phyloP scores from a whole-genome alignment of 2,797 vertebrate genomes.

The Spinibarbus caldwelli region DNA sequence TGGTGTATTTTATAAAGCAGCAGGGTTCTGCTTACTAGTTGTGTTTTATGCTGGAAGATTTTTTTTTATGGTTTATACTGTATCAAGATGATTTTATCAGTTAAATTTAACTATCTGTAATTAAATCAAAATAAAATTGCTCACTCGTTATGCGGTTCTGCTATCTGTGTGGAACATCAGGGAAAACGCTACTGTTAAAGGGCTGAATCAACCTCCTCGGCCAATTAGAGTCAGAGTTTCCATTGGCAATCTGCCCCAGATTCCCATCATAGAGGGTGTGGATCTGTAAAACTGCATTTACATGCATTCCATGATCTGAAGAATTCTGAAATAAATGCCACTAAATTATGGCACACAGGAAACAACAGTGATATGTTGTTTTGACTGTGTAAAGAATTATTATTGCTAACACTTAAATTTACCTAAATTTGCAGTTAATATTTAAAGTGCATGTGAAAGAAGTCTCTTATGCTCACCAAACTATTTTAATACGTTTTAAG shows the following conservation, averaged over 20 bases:
- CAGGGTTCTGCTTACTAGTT: slow-evolving; percentile 52
- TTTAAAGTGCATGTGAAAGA: background rate
- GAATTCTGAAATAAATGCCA: slow-evolving; percentile 13
- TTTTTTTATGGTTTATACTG: background rate
- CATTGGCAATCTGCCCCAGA: slow-evolving; percentile 21
- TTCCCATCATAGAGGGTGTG: slow-evolving; percentile 21
- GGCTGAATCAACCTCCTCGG: slow-evolving; percentile 52
- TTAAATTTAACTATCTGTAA: slow-evolving; percentile 25
- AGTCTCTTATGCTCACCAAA: background rate
- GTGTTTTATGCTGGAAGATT: slow-evolving; percentile 4
- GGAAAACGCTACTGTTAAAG: slow-evolving; percentile 29
- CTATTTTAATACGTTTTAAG: background rate
- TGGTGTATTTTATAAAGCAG: slow-evolving; percentile 35
- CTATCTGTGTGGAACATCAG: slow-evolving; percentile 12
- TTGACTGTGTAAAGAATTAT: background rate
- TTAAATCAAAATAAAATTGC: slow-evolving; percentile 39
- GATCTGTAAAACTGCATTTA: slow-evolving; percentile 26
- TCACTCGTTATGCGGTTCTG: slow-evolving; percentile 12
- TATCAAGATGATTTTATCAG: slow-evolving; percentile 29
- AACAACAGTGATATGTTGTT: background rate
- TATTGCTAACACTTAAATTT: background rate
- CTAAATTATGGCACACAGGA: background rate
- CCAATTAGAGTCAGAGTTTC: slow-evolving; percentile 46
- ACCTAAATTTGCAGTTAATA: background rate
- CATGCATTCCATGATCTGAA: background rate